Percentiles rank a stretch among this genome's conserved stretches.
Conservation (phyloP, 2,113 vertebrate species). For the Aegotheles bennettii region DNA sequence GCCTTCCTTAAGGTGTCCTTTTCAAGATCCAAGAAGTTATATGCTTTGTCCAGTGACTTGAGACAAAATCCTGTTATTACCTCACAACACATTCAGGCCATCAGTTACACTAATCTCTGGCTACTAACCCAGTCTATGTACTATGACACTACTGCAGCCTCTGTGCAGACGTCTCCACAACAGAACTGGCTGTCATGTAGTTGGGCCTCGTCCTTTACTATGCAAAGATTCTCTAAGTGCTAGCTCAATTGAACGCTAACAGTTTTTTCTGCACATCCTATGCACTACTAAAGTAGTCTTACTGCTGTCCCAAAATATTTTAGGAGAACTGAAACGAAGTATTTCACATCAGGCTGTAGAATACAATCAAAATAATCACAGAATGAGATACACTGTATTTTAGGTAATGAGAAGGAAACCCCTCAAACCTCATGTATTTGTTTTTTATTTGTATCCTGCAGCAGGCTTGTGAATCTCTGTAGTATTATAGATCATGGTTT, state of each 20-base stretch:
- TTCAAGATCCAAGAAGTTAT: background rate
- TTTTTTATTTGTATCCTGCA: background rate
- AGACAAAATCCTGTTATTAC: background rate
- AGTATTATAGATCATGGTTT: background rate
- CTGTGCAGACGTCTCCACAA: background rate
- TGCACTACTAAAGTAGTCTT: background rate
- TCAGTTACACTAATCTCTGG: background rate
- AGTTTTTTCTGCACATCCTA: background rate
- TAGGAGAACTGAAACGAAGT: background rate
- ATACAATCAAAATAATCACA: background rate
- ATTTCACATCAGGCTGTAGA: background rate
- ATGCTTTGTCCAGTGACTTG: background rate
- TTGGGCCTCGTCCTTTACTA: background rate
- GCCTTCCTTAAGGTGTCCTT: background rate
- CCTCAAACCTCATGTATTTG: background rate
- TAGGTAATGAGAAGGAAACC: background rate
- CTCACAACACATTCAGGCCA: background rate
- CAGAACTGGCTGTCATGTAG: background rate
- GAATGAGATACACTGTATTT: background rate
- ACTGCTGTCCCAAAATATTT: background rate
- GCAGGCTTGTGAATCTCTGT: background rate
- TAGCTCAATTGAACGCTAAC: background rate
- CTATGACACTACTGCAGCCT: background rate
- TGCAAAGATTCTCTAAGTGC: background rate
- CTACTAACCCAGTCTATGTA: background rate